Base-by-base conservation (phyloP, 2,888 invertebrate species). In the Anticlea derivata region DNA sequence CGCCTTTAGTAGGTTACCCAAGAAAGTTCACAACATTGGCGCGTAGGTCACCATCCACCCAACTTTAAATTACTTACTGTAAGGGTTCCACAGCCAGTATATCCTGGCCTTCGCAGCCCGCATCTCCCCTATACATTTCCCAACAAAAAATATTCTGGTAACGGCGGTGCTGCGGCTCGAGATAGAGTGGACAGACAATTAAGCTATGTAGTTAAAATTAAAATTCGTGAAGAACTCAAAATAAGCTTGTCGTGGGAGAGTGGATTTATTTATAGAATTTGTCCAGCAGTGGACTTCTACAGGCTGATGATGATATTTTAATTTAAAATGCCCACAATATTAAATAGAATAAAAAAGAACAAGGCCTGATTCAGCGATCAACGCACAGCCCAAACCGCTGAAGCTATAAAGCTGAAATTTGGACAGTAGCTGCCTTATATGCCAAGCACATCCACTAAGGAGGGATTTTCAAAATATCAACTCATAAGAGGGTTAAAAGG, bases 21-120 rank as follows among this genome's bases (percentile, higher is more conserved):
- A 23, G 17, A 35, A 43, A 50, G 40, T 41, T 41, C 22, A 30
- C 29, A 43, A 55, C 26, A 44, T 13, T n/a, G 1, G 11, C 27
- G 34, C 23, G 51, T 8, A 35, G 48, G 35, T 47, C 47, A 43
- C 44, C 46, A 40, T 31, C 23, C 31, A 6, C 7, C 24, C 13
- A 50, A 58, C 49, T 58, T 54, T 54, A 47, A 51, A 58, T 58
- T 51, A 52, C 51, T 58, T 49, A 40, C 11, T 49, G 39, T 49
- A 58, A 53, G 50, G 47, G 29, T 49, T 44, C 22, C 7, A 10
- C 17, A 8, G 6, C 46, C 54, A 47, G 43, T 22, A 2, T 37
- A 40, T 2, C 11, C 2, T 29, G 47, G 41, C 17, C 41, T 35
- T 7, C 5, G 27, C 17, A 30, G 17, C 24, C 34, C 35, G 27